These are phyloP conservation scores for Leptodactylus fallax DNA, from an alignment of 2,797 vertebrate species.

Conservation along the genomic window DNA sequence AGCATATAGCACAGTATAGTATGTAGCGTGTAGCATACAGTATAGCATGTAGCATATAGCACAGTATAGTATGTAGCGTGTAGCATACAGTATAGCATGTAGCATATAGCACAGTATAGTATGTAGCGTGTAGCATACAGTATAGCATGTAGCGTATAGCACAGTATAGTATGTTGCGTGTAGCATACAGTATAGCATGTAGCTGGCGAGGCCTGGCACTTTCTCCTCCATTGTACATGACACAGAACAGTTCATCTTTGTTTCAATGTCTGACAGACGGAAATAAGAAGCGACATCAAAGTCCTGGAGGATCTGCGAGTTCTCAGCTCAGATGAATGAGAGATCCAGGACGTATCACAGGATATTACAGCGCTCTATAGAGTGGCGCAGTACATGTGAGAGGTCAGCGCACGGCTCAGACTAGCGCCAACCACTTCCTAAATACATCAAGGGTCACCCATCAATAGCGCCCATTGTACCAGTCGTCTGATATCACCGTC, in stretches of 20 bases:
- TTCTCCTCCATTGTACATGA: neutral
- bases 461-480: neutral
- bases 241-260: neutral
- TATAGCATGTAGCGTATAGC: neutral
- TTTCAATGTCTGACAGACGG: neutral
- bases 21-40: no score
- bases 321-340: neutral
- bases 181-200: neutral
- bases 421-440: neutral
- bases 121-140: no score
- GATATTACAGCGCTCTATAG: neutral
- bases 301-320: neutral
- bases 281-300: conserved; percentile 7
- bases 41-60: no score
- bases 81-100: no score
- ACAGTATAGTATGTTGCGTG: neutral
- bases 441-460: neutral
- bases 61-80: no score
- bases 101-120: neutral
- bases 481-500: neutral
- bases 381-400: neutral
- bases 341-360: neutral
- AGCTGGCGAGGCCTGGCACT: no score
- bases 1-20: no score
- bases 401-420: neutral